phyloP scores from a whole-genome alignment of 1,140 invertebrate genomes.

The Anoplophora glabripennis region DNA sequence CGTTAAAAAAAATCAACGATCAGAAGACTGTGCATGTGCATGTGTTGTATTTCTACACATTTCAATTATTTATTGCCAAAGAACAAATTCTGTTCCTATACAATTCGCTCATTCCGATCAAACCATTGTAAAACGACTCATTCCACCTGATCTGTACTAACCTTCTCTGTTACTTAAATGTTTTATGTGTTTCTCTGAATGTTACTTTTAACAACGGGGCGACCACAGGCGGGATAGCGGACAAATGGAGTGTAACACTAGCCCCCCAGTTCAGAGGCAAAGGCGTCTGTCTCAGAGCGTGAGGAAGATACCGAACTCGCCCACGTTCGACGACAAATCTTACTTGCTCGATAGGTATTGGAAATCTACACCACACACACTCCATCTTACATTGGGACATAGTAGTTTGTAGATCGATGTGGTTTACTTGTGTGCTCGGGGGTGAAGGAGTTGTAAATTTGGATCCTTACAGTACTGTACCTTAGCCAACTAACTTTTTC shows the following conservation, averaged over 20 bases:
- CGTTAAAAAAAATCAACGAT: too few relatives aligned
- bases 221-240: slow-evolving; percentile 23
- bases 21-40: too few relatives aligned
- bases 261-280: slow-evolving; percentile 16
- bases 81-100: too few relatives aligned
- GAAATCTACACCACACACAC: background rate
- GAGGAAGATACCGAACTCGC: slow-evolving; percentile 14
- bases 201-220: background rate
- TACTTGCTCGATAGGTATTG: slow-evolving; percentile 18
- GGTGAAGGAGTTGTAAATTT: too few relatives aligned
- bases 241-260: slow-evolving; percentile 16
- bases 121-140: background rate
- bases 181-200: slow-evolving; percentile 19
- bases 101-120: background rate
- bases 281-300: slow-evolving; percentile 22
- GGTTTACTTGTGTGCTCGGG: background rate
- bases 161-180: slow-evolving; percentile 2
- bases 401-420: background rate
- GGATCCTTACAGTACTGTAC: too few relatives aligned
- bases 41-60: too few relatives aligned
- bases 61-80: too few relatives aligned
- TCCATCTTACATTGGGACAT: background rate
- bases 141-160: background rate
- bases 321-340: slow-evolving; percentile 17
- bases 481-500: too few relatives aligned